Evolutionary conservation across 2,888 invertebrate genomes (phyloP).

Genomic region (Lottia scabra): DNA sequence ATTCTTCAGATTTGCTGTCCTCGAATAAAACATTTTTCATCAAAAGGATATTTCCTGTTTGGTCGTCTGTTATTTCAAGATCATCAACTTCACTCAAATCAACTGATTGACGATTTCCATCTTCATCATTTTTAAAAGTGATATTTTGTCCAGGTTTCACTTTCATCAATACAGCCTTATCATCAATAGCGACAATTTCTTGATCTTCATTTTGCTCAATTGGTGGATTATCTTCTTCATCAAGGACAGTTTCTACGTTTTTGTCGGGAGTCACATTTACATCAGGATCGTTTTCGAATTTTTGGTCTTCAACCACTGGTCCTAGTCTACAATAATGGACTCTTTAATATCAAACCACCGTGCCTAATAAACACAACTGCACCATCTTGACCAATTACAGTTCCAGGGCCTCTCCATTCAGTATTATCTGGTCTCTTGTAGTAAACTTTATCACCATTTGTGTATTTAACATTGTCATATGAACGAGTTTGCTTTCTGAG

Average conservation of each 20-base stretch:
- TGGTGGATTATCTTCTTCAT: no score
- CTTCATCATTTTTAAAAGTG: neutral
- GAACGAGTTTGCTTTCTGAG: constrained; percentile 17
- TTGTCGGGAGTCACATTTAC: no score
- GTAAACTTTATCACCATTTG: constrained; percentile 9
- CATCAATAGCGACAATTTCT: no score
- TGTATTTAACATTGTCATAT: constrained; percentile 5
- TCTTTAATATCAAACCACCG: constrained; percentile 2
- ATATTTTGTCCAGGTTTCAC: no score
- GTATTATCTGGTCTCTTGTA: constrained; percentile 4
- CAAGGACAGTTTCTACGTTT: no score
- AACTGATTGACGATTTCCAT: neutral
- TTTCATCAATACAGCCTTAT: no score
- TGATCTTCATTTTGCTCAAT: no score
- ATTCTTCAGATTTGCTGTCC: no score
- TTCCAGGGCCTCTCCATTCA: constrained; percentile 4
- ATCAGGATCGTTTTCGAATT: no score
- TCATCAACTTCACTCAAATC: neutral
- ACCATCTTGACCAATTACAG: constrained; percentile 8
- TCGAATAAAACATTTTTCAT: no score
- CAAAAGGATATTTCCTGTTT: no score
- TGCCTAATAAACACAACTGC: constrained; percentile 3
- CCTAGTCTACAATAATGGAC: constrained; percentile 5
- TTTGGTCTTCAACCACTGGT: neutral
- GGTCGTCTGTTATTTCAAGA: no score